Evolutionary conservation across 2,113 vertebrate species (phyloP), one percentile per base, ranked within the genome.

Genomic region (Alces alces): DNA sequence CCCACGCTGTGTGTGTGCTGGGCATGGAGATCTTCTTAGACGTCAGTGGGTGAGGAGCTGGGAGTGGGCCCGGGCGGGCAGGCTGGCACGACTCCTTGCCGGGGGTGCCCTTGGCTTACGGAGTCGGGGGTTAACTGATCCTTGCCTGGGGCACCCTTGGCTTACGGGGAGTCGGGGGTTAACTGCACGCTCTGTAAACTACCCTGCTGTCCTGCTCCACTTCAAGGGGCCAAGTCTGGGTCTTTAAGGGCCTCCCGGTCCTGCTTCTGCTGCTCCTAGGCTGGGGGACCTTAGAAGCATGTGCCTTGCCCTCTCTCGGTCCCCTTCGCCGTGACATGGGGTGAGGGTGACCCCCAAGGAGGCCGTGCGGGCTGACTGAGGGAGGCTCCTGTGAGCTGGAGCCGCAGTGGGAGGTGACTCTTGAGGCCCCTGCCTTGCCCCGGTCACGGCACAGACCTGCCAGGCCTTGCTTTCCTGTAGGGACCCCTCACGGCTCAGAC

Each of bases 21-120:
- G 98, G 98, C 95, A 92, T 70, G 0, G 98, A 98, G 55, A 86
- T 98, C 55, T 96, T 83, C 89, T 70, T 99, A 43, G 98, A 99
- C 0, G 1, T 98, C 89, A 82, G 30, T 0, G 93, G 98, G 99
- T 99, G 83, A 98, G 98, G 0, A 5, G 1, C 14, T 15, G 16
- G 19, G 57, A 80, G 21, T 0, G 7, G 14, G 43, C 7, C 14
- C 2, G 4, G 25, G 6, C 3, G 21, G 52, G 52, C 78, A 78
- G 27, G 66, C 39, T 1, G 78, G n/a, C 0, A 0, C 19, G 61
- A 4, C 36, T n/a, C 13, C 23, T 3, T 0, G 13, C 16, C 15
- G 2, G n/a, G 45, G 30, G 30, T 25, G 0, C 33, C 57, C 23
- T 39, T 11, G 2, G 23, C 1, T n/a, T 25, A 25, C 2, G 30